Evolutionary conservation across 1,140 invertebrate species (phyloP).

Genomic region (Homarus americanus): DNA sequence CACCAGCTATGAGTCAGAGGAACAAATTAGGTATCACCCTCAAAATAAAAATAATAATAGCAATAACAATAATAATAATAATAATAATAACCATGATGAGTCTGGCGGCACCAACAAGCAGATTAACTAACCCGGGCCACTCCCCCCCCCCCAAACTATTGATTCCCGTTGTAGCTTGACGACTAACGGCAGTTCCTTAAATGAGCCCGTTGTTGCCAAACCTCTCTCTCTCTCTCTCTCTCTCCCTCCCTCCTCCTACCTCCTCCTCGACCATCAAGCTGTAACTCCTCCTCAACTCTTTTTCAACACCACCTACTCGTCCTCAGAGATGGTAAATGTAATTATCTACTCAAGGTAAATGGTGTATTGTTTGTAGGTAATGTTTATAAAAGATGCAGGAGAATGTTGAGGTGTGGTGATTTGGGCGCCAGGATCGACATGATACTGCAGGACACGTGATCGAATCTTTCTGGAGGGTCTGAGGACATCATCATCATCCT

Average conservation of each 20-base stretch:
- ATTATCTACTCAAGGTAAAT: too few relatives aligned
- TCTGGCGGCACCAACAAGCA: conserved; percentile 13
- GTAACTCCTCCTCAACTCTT: too few relatives aligned
- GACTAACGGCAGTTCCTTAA: conserved; percentile 32
- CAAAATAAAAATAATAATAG: too few relatives aligned
- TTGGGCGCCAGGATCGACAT: not conserved
- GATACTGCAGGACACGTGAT: conserved; percentile 3
- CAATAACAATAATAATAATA: too few relatives aligned
- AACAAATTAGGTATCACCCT: not conserved
- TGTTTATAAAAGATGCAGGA: not conserved
- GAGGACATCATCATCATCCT: not conserved
- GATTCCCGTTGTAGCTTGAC: conserved; percentile 43
- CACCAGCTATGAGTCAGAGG: not conserved
- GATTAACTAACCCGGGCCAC: conserved; percentile 16
- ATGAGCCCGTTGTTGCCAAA: conserved; percentile 5
- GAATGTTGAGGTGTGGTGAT: too few relatives aligned
- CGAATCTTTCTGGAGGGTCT: not conserved
- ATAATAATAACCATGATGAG: not conserved
- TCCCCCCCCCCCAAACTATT: conserved; percentile 20
- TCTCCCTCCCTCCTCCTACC: not conserved
- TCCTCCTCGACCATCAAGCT: too few relatives aligned
- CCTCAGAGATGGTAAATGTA: too few relatives aligned
- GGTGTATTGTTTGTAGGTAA: too few relatives aligned
- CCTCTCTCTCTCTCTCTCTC: not conserved
- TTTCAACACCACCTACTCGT: too few relatives aligned